Evolutionary conservation across 2,888 invertebrate genomes (phyloP).

Genomic region (Creontiades dilutus): DNA sequence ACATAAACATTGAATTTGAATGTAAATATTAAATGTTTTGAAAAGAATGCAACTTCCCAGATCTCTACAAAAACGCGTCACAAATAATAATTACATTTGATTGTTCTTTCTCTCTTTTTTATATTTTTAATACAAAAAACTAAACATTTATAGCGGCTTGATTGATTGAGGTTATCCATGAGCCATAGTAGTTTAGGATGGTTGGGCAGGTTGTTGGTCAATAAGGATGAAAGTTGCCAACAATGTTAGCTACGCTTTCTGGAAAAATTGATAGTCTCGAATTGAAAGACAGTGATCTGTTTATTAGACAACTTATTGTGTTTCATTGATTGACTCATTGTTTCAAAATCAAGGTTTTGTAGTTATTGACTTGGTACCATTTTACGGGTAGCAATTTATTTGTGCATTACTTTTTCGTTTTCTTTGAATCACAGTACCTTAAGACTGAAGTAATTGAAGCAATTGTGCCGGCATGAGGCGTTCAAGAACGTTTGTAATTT

Average conservation of each 20-base stretch:
- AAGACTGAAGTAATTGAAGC: neutral
- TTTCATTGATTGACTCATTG: neutral
- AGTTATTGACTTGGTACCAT: too few species aligned
- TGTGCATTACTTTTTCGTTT: neutral
- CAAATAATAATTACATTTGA: neutral
- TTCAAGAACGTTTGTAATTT: neutral
- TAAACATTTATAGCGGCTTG: neutral
- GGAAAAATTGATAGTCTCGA: neutral
- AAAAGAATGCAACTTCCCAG: conserved; percentile 56
- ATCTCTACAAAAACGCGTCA: conserved; percentile 56
- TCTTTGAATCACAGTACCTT: neutral
- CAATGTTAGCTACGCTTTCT: neutral
- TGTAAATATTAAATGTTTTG: conserved; percentile 50
- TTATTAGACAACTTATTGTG: neutral
- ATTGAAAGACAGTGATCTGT: neutral
- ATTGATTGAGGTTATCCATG: neutral
- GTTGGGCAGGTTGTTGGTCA: neutral
- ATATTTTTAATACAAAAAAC: neutral
- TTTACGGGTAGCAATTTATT: neutral
- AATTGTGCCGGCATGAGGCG: neutral
- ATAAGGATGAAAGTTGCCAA: neutral
- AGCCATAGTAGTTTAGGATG: neutral
- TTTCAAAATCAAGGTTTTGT: neutral
- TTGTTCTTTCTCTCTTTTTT: neutral
- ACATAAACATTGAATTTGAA: conserved; percentile 52